Conservation (phyloP, 37 sponge, comb jelly and placozoan genomes). For the Aphrocallistes beatrix region DNA sequence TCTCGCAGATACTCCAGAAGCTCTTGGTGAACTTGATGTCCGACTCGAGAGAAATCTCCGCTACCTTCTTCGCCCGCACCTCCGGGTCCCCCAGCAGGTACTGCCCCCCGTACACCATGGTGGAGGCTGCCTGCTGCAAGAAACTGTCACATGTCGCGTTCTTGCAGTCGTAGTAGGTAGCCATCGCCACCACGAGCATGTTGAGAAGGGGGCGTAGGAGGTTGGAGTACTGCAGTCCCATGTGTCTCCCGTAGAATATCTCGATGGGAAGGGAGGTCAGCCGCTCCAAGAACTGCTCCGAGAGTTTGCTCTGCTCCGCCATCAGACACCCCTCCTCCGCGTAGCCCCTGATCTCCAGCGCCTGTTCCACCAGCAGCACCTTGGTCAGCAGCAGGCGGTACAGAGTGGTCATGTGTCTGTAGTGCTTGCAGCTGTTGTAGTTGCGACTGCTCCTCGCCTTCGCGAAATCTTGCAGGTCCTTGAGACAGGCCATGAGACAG, state of each 20-base stretch:
- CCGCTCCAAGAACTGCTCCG: not conserved
- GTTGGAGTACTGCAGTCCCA: constrained; percentile 43
- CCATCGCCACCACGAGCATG: constrained; percentile 56
- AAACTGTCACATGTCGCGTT: constrained; percentile 28
- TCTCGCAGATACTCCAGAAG: constrained; percentile 65
- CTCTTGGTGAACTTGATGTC: constrained; percentile 60
- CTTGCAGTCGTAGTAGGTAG: constrained; percentile 61
- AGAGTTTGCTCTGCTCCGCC: not conserved
- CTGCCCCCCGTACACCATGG: constrained; percentile 17
- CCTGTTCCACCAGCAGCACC: not conserved
- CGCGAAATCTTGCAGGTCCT: constrained; percentile 23
- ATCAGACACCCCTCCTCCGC: not conserved
- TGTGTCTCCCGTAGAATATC: constrained; percentile 52
- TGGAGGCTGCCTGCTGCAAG: constrained; percentile 31
- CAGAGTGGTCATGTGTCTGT: not conserved
- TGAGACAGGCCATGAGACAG: constrained; percentile 23
- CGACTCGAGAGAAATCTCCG: constrained; percentile 39
- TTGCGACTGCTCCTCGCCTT: constrained; percentile 9
- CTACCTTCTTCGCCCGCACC: constrained; percentile 51
- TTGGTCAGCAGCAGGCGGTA: not conserved
- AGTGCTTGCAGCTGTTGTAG: not conserved
- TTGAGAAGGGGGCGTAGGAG: constrained; percentile 37
- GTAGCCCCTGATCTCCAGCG: not conserved
- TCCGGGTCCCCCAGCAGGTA: constrained; percentile 36
- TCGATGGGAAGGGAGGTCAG: not conserved